Conservation (phyloP, 1,140 invertebrate genomes). For the Dendroctonus ponderosae region DNA sequence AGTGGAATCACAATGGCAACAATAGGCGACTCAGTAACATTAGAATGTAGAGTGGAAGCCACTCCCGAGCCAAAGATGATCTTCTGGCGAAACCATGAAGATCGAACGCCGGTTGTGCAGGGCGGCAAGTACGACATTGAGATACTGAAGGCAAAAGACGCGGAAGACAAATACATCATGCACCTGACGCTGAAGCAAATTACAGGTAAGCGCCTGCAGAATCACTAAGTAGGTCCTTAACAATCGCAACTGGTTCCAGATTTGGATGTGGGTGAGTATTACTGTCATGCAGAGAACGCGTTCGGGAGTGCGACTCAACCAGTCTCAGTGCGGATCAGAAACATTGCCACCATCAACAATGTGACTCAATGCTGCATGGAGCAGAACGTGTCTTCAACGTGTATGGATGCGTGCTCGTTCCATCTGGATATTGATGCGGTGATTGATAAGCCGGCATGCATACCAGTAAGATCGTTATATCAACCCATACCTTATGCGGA, state of each 20-base stretch:
- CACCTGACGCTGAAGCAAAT: slow-evolving; percentile 69
- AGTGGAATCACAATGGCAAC: slow-evolving; percentile 71
- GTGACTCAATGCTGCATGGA: slow-evolving; percentile 72
- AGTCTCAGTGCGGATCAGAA: slow-evolving; percentile 68
- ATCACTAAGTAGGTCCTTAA: no score
- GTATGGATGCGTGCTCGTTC: slow-evolving; percentile 77
- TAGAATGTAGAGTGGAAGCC: slow-evolving; percentile 74
- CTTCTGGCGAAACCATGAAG: slow-evolving; percentile 73
- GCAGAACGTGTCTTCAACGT: slow-evolving; percentile 70
- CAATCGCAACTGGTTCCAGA: slow-evolving; percentile 42
- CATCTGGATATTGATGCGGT: slow-evolving; percentile 78
- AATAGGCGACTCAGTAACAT: slow-evolving; percentile 66
- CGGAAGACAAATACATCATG: slow-evolving; percentile 67
- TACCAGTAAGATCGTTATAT: slow-evolving; percentile 43
- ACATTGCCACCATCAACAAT: slow-evolving; percentile 61
- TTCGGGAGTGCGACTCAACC: slow-evolving; percentile 69
- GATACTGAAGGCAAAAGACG: slow-evolving; percentile 56
- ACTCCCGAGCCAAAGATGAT: slow-evolving; percentile 75
- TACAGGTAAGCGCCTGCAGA: slow-evolving; percentile 37
- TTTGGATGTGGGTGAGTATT: slow-evolving; percentile 73
- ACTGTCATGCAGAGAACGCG: slow-evolving; percentile 77
- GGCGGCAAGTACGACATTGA: slow-evolving; percentile 71
- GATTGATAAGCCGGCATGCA: slow-evolving; percentile 73
- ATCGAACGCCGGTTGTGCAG: slow-evolving; percentile 68
- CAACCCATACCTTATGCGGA: no score